Percentiles rank a stretch among this genome's conserved stretches.
These are phyloP conservation scores for Drosophila multiciliata DNA, from an alignment of 2,888 invertebrate genomes.

Conservation along the genomic window DNA sequence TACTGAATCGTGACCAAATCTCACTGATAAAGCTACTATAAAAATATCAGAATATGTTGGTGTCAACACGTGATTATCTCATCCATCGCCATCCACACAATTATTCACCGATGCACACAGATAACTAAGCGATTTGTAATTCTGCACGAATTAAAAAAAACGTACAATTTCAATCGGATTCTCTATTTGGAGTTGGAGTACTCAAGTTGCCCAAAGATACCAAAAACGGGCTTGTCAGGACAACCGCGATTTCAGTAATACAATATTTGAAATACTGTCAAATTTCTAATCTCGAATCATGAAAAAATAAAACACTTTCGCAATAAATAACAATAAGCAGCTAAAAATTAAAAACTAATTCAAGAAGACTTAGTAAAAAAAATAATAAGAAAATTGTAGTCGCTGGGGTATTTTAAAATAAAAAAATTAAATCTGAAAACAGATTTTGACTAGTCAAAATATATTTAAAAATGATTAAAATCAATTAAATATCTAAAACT, in stretches of 20 bases:
- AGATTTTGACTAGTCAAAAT: not conserved
- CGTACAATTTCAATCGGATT: not conserved
- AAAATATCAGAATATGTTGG: conserved; percentile 5
- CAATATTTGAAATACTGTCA: not conserved
- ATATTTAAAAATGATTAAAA: not conserved
- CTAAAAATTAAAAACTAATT: not conserved
- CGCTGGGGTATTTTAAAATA: not conserved
- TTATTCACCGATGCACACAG: not conserved
- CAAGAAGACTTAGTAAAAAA: not conserved
- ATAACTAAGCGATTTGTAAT: not conserved
- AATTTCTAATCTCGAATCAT: not conserved
- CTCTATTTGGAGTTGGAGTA: not conserved
- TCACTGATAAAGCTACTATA: conserved; percentile 12
- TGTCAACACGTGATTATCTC: conserved; percentile 47
- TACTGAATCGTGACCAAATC: conserved; percentile 33
- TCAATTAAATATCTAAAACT: not conserved
- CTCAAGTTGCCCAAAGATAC: not conserved
- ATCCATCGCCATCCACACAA: conserved; percentile 1
- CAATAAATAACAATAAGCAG: not conserved
- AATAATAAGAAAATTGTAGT: not conserved
- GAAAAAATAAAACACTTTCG: not conserved
- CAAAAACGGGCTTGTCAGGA: not conserved
- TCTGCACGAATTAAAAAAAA: not conserved
- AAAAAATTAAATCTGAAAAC: not conserved
- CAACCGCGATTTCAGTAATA: not conserved